Evolutionary conservation across 2,797 vertebrate species (phyloP).

Genomic region (Mareca penelope): DNA sequence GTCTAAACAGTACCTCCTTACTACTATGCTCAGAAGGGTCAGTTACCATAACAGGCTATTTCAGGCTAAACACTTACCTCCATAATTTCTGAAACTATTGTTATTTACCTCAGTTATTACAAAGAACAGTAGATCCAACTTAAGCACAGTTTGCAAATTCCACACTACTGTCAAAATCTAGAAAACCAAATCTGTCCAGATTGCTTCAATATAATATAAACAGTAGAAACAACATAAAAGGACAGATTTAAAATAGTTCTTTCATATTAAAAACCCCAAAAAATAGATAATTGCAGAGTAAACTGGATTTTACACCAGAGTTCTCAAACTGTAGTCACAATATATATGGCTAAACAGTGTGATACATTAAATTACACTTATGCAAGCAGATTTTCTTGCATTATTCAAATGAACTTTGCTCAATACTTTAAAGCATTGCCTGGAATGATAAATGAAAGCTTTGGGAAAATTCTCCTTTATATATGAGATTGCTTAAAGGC

Average conservation of each 20-base stretch:
- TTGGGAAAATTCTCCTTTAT: neutral
- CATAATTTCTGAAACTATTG: neutral
- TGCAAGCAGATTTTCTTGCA: neutral
- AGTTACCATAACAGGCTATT: neutral
- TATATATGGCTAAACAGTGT: neutral
- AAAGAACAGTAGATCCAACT: neutral
- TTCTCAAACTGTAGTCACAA: neutral
- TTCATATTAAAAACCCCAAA: neutral
- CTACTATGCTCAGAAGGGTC: neutral
- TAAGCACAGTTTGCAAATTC: neutral
- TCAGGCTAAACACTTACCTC: neutral
- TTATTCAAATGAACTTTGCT: neutral
- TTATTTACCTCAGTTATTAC: neutral
- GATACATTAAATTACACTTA: neutral
- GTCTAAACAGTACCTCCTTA: neutral
- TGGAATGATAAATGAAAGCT: neutral
- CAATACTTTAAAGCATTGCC: neutral
- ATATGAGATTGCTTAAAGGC: neutral
- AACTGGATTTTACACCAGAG: neutral
- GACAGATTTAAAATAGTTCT: neutral
- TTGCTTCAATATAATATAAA: neutral
- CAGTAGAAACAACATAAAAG: neutral
- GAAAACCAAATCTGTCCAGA: neutral
- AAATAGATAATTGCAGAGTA: neutral
- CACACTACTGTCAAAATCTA: neutral